phyloP scores from a whole-genome alignment of 2,113 vertebrate species.

The Trematocara nigrifrons region DNA sequence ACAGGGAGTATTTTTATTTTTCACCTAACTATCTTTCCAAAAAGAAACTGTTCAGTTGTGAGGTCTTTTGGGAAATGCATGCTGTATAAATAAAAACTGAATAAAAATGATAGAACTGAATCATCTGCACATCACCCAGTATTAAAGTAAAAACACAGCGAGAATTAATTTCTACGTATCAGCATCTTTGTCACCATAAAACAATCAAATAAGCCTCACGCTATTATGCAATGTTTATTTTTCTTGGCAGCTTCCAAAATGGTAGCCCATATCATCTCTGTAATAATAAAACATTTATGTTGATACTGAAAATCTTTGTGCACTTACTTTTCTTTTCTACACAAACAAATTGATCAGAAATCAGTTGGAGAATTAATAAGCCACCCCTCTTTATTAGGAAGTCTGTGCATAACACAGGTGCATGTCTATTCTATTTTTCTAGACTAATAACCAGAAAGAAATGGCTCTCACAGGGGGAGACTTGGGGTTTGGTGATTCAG shows the following conservation, averaged over 20 bases:
- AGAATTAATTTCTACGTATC: neutral
- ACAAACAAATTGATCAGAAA: neutral
- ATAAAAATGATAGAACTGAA: neutral
- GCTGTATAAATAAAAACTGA: neutral
- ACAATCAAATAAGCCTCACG: neutral
- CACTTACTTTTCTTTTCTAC: neutral
- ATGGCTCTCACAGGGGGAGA: neutral
- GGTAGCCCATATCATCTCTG: neutral
- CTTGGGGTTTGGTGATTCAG: neutral
- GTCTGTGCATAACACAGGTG: neutral
- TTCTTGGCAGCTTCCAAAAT: neutral
- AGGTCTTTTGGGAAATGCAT: neutral
- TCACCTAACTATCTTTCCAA: neutral
- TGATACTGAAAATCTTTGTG: neutral
- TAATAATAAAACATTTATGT: neutral
- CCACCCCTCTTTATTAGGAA: neutral
- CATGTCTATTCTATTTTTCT: neutral
- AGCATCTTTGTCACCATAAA: neutral
- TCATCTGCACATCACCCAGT: neutral
- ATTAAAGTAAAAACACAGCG: neutral
- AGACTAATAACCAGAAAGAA: neutral
- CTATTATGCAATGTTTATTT: neutral
- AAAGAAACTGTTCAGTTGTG: neutral
- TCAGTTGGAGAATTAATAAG: neutral
- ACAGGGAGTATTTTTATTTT: neutral